Percentiles rank a stretch among this genome's conserved stretches.
Evolutionary conservation across 2,797 vertebrate genomes (phyloP).

Genomic region (Peromyscus aztecus): DNA sequence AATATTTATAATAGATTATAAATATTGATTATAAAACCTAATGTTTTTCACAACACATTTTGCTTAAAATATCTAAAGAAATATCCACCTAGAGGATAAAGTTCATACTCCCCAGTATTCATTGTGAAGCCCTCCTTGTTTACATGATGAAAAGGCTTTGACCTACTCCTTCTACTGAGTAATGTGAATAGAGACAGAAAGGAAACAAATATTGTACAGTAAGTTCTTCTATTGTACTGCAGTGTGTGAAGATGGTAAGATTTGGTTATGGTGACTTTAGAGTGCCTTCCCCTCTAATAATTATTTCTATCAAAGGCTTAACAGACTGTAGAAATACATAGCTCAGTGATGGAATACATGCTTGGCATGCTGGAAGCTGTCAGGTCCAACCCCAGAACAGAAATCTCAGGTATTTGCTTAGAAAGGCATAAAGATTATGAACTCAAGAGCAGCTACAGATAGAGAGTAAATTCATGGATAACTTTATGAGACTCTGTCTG

Average conservation of each 20-base stretch:
- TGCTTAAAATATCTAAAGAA: neutral
- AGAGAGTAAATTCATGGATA: neutral
- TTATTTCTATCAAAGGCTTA: neutral
- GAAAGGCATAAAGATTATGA: neutral
- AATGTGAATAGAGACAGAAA: neutral
- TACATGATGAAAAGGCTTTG: too few species aligned
- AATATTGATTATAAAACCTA: neutral
- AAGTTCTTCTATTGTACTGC: neutral
- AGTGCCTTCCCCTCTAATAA: neutral
- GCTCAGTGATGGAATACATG: neutral
- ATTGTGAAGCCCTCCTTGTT: neutral
- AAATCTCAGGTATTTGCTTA: neutral
- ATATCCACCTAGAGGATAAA: neutral
- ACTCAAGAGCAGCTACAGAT: neutral
- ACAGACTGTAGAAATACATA: neutral
- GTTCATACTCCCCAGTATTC: neutral
- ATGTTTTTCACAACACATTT: neutral
- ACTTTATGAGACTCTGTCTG: neutral
- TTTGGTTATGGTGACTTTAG: neutral
- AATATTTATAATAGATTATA: too few species aligned
- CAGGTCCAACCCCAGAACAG: neutral
- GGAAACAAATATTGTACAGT: neutral
- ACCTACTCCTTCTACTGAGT: neutral
- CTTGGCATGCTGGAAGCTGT: neutral
- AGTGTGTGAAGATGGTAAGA: neutral